Base-by-base conservation (phyloP, 2,113 vertebrate genomes). In the Salvelinus alpinus region DNA sequence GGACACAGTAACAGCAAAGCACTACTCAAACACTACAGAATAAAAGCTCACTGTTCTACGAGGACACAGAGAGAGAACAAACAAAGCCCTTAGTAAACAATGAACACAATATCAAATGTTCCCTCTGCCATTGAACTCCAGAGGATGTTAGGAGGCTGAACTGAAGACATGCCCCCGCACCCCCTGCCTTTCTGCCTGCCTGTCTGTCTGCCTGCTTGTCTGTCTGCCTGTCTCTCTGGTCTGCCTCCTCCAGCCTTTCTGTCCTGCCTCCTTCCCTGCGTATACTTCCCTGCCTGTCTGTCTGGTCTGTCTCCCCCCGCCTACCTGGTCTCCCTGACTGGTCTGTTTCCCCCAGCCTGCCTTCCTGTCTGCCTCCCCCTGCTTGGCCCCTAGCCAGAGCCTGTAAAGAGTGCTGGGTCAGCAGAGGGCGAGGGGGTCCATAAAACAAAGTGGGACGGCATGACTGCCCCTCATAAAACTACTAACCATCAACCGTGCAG, bases 401-500 rank as follows among this genome's bases (percentile, higher is more conserved):
- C 29, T 68, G 27, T 31, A n/a, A 38, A 34, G 66, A 68, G 27
- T 7, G 66, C 29, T 38, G 16, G 29, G 66, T 68, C 66, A 68
- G 66, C 66, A 68, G 9, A 68, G 31, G 66, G 18, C 38, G 66
- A 34, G 31, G 31, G 44, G 38, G 5, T 5, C 11, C 68, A 70
- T 70, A 70, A 70, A 70, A 70, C 68, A 70, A 70, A 48, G 68
- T 70, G 16, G 44, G 38, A 4, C 3, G 22, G n/a, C 44, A 24
- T 70, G 22, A 25, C 68, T 25, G 68, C 18, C 12, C 2, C n/a
- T 70, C 68, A 70, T 70, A 70, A 70, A 70, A 70, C 68, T 48
- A 70, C 68, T 47, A 48, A 70, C 68, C 22, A 13, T 38, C 68
- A 70, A 44, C 68, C n/a, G 44, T 48, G n/a, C 34, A 24, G 20